phyloP scores from a whole-genome alignment of 64 coral and sea anemone species.

The Montipora cactus region DNA sequence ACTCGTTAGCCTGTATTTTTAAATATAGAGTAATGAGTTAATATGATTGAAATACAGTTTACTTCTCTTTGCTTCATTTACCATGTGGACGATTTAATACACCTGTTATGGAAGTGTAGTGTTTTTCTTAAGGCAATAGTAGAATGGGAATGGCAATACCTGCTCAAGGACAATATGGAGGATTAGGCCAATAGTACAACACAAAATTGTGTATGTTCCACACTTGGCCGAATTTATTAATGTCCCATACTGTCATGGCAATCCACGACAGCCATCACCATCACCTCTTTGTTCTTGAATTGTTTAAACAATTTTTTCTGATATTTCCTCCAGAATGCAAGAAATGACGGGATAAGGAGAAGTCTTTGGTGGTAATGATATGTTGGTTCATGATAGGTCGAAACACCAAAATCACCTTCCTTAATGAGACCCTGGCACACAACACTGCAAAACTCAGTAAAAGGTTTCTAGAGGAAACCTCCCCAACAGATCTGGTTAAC shows the following conservation, averaged over 20 bases:
- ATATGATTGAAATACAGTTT: not conserved
- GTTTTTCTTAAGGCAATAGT: not conserved
- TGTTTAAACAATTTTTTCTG: not conserved
- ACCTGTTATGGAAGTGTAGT: too few species aligned
- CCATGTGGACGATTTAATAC: not conserved
- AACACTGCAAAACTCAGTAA: conserved; percentile 63
- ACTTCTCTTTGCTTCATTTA: not conserved
- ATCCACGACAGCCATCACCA: not conserved
- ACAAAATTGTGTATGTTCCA: conserved; percentile 7
- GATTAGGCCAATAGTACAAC: not conserved
- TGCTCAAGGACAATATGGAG: conserved; percentile 5
- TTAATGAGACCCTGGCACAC: conserved; percentile 37
- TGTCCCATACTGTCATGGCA: not conserved
- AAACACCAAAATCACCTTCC: conserved; percentile 55
- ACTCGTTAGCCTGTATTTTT: not conserved
- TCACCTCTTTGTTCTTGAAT: not conserved
- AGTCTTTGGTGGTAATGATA: conserved; percentile 62
- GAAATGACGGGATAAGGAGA: conserved; percentile 31
- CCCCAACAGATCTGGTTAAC: conserved; percentile 50
- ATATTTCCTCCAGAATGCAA: not conserved
- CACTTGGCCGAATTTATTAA: not conserved
- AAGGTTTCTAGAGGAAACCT: conserved; percentile 67
- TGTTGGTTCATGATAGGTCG: conserved; percentile 15
- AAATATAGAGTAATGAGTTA: not conserved
- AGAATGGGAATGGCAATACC: not conserved